A percentile compares a stretch with the other conserved stretches of the same genome.
These are phyloP conservation scores for Orestias chungarensis DNA, from an alignment of 2,797 vertebrate species.

Conservation along the genomic window DNA sequence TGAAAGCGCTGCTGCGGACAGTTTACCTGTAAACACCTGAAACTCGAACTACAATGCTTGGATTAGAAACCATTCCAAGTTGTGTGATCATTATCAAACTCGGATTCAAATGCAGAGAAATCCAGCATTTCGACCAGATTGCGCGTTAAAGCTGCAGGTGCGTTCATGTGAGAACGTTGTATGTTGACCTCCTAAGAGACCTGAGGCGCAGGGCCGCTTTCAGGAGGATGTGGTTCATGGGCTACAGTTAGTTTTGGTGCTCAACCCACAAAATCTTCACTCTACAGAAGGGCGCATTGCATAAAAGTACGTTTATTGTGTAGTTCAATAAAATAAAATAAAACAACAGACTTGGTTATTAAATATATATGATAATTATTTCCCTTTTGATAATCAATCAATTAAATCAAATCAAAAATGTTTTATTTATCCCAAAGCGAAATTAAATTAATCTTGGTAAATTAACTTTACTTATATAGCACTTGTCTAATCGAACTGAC, in stretches of 20 bases:
- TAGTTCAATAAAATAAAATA: neutral
- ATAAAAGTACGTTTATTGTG: neutral
- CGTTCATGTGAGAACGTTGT: slow-evolving; percentile 4
- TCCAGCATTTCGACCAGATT: neutral
- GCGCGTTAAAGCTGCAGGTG: neutral
- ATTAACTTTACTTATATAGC: too few species aligned
- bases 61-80: neutral
- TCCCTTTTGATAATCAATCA: too few species aligned
- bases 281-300: neutral
- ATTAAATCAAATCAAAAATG: too few species aligned
- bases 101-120: slow-evolving; percentile 1
- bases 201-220: slow-evolving; percentile 19
- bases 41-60: neutral
- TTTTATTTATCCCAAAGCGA: too few species aligned
- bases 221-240: neutral
- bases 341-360: too few species aligned
- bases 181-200: slow-evolving; percentile 3
- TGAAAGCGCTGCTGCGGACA: neutral
- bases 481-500: too few species aligned
- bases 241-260: neutral
- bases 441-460: too few species aligned
- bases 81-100: neutral
- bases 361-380: too few species aligned
- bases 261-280: neutral
- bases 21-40: slow-evolving; percentile 9